These are phyloP conservation scores for Chascanopsetta lugubris DNA, from an alignment of 2,113 vertebrate species.

Conservation along the genomic window DNA sequence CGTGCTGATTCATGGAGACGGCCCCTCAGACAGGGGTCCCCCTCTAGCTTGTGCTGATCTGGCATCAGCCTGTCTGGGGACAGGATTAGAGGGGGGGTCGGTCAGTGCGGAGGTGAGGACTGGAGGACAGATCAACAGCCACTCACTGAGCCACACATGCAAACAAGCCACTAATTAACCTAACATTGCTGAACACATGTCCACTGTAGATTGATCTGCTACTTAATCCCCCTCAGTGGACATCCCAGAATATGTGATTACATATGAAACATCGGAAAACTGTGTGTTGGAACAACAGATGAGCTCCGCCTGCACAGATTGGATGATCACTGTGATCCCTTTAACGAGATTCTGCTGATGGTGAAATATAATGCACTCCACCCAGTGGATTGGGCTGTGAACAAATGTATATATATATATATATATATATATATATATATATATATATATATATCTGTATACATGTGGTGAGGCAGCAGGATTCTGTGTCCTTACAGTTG, in stretches of 20 bases:
- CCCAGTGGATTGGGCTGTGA: too few species aligned
- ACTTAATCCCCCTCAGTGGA: constrained; percentile 25
- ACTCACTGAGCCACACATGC: constrained; percentile 55
- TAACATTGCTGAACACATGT: constrained; percentile 49
- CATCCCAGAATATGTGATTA: constrained; percentile 28
- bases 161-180: constrained; percentile 63
- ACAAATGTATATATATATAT: too few species aligned
- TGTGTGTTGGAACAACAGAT: neutral
- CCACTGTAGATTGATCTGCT: constrained; percentile 10
- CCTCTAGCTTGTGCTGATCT: constrained; percentile 66
- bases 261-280: constrained; percentile 8
- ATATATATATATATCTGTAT: too few species aligned
- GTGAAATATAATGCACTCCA: neutral
- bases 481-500: constrained; percentile 36
- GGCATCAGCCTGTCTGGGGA: constrained; percentile 78
- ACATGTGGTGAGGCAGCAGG: too few species aligned
- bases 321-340: constrained; percentile 22
- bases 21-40: too few species aligned
- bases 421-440: too few species aligned
- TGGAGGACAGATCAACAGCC: constrained; percentile 62
- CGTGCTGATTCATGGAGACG: constrained; percentile 40
- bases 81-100: constrained; percentile 75
- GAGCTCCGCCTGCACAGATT: neutral
- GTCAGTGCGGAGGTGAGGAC: constrained; percentile 67
- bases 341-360: constrained; percentile 25